Conservation (phyloP, 2,113 vertebrate species). For the Sinosuthora webbiana region DNA sequence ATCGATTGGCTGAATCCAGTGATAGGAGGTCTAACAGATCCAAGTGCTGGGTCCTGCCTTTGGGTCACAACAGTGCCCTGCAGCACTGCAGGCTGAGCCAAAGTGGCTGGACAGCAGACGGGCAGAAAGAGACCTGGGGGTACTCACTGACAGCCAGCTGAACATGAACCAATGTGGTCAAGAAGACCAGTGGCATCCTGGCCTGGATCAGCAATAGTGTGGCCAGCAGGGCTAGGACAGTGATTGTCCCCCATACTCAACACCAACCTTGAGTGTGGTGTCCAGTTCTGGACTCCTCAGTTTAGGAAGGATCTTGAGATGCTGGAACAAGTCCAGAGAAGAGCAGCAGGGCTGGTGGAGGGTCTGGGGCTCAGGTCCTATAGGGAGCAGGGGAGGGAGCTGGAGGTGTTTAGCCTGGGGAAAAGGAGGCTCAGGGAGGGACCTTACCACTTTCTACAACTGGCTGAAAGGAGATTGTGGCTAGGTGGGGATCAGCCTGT, state of each 20-base stretch:
- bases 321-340: neutral
- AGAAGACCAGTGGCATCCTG: neutral
- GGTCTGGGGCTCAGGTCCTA: neutral
- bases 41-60: neutral
- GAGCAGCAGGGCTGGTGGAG: neutral
- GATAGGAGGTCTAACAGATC: accelerated
- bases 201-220: neutral
- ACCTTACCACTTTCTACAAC: neutral
- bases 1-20: accelerated
- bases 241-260: too few species aligned
- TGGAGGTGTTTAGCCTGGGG: neutral
- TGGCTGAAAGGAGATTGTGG: neutral
- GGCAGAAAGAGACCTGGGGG: neutral
- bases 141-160: neutral
- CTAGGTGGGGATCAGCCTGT: neutral
- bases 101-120: neutral
- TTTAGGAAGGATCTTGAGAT: neutral
- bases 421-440: neutral
- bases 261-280: neutral
- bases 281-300: neutral
- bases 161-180: neutral
- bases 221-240: too few species aligned
- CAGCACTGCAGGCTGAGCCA: neutral
- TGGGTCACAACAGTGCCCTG: neutral
- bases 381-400: neutral